Evolutionary conservation across 1,140 invertebrate species (phyloP).

Genomic region (Chelonus insularis): DNA sequence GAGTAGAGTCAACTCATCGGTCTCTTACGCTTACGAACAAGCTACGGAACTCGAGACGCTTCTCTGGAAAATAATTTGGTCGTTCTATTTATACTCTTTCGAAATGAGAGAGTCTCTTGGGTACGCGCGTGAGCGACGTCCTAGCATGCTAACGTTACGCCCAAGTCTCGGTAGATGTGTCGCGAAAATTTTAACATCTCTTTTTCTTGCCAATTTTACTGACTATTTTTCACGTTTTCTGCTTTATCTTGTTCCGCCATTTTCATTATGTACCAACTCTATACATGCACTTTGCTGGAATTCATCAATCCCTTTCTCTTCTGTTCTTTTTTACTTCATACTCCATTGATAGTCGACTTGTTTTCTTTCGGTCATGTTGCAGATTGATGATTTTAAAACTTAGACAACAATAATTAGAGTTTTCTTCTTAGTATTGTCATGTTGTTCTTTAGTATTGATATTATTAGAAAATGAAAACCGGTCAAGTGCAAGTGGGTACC

Average conservation of each 20-base stretch:
- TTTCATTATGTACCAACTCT: too few species aligned
- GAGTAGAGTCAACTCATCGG: not conserved
- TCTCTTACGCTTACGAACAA: slow-evolving; percentile 15
- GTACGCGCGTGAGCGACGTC: slow-evolving; percentile 7
- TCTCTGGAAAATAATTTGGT: slow-evolving; percentile 37
- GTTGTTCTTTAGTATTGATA: too few species aligned
- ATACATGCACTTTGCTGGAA: too few species aligned
- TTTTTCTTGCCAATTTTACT: not conserved
- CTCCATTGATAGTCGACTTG: too few species aligned
- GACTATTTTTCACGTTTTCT: slow-evolving; percentile 17
- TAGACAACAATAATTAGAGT: too few species aligned
- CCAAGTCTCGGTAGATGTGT: slow-evolving; percentile 22
- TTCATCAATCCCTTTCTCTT: too few species aligned
- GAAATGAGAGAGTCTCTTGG: slow-evolving; percentile 31
- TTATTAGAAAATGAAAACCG: too few species aligned
- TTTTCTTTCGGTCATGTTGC: too few species aligned
- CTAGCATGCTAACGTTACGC: slow-evolving; percentile 11
- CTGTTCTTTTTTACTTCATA: too few species aligned
- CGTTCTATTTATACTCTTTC: slow-evolving; percentile 34
- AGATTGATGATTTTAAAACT: too few species aligned
- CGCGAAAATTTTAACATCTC: slow-evolving; percentile 27
- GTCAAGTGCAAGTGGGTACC: too few species aligned
- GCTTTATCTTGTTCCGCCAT: not conserved
- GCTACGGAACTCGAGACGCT: slow-evolving; percentile 31
- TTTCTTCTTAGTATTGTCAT: too few species aligned